Base-by-base conservation (phyloP, 2,113 vertebrate species). In the Indicator indicator region DNA sequence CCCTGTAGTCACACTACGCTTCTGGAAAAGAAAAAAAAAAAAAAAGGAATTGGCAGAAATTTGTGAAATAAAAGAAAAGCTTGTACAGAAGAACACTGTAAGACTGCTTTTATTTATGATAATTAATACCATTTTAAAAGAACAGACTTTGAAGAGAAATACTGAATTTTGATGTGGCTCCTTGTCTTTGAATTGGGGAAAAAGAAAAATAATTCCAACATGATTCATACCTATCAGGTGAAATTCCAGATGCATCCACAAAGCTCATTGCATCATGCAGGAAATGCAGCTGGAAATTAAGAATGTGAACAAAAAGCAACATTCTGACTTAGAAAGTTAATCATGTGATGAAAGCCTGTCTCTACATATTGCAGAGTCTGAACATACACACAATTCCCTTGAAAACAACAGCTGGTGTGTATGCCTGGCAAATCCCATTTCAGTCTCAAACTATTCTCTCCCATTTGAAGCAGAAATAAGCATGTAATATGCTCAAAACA, bases 41-140 rank as follows among this genome's bases (percentile, higher is more conserved):
- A 80, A 56, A 92, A 80, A 55, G 60, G 79, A 90, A 85, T 92
- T 83, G 89, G 88, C 93, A 94, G 88, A 72, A 79, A 92, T 88
- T 93, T 83, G 38, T 69, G 81, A 89, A 96, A 90, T 59, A 19
- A 89, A 92, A 67, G 54, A 88, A 89, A 93, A 93, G 30, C 78
- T 65, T 93, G 60, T 63, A 64, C n/a, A 52, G 48, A 82, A 85
- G 71, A 88, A 93, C 80, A 73, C 30, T 5, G 11, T 58, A 70
- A 72, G 64, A 86, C 56, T 42, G 73, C 21, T 93, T 93, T 91
- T 77, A 92, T 87, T 95, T 93, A 83, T 62, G 55, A 59, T 55
- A 74, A 81, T 96, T 69, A 44, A 87, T 86, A 70, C 11, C 65
- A 33, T 50, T 77, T 78, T 65, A 42, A 92, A 94, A 89, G 77